Evolutionary conservation across 37 sponge, comb jelly and placozoan genomes (phyloP).

Genomic region (Halichondria panicea): DNA sequence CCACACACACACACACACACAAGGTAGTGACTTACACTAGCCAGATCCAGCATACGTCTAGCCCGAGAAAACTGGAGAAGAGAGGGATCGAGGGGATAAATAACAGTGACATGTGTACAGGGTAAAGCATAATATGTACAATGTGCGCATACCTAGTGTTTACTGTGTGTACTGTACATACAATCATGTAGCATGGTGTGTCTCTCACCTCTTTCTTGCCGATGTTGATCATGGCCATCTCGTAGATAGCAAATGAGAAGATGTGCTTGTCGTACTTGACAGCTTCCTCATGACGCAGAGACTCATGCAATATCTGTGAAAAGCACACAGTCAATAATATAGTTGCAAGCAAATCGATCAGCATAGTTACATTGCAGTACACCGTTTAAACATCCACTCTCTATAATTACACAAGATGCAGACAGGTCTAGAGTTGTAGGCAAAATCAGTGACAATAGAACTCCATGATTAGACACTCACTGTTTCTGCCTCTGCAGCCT

Average conservation of each 20-base stretch:
- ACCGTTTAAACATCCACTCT: too few species aligned
- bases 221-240: constrained; percentile 69
- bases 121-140: too few species aligned
- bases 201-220: constrained; percentile 54
- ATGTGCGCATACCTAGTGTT: too few species aligned
- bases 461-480: not conserved
- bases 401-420: not conserved
- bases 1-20: not conserved
- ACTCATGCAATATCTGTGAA: constrained; percentile 44
- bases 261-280: constrained; percentile 87
- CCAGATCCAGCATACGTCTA: constrained; percentile 27
- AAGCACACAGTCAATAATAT: not conserved
- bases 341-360: not conserved
- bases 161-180: too few species aligned
- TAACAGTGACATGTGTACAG: not conserved
- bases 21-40: constrained; percentile 42
- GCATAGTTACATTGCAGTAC: too few species aligned
- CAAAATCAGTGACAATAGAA: not conserved
- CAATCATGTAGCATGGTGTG: too few species aligned
- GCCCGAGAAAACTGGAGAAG: constrained; percentile 47
- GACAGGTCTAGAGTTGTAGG: too few species aligned
- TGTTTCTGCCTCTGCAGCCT: constrained; percentile 52
- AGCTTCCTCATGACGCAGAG: constrained; percentile 41
- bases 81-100: not conserved
- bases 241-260: constrained; percentile 72